phyloP scores from a whole-genome alignment of 2,888 invertebrate species.

The Leptinotarsa tumamoca region DNA sequence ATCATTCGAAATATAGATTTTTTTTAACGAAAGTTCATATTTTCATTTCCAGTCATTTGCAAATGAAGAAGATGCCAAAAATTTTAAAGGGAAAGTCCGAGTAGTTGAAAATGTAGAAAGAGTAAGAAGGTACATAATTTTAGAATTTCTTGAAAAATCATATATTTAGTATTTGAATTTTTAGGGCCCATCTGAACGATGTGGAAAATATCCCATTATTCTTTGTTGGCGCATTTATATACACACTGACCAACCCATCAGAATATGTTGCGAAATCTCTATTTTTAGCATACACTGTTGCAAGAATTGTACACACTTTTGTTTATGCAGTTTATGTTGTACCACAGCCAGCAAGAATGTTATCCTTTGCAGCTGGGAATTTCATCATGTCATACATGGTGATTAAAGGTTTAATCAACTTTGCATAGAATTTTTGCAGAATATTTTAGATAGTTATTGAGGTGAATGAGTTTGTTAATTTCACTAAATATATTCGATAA shows the following conservation, averaged over 20 bases:
- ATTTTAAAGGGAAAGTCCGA: slow-evolving; percentile 54
- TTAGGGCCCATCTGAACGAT: slow-evolving; percentile 75
- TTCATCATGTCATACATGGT: slow-evolving; percentile 55
- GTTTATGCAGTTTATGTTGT: slow-evolving; percentile 4
- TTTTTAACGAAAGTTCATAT: neutral
- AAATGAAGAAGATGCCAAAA: slow-evolving; percentile 67
- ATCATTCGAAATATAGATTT: no score
- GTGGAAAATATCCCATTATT: slow-evolving; percentile 77
- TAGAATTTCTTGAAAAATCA: slow-evolving; percentile 27
- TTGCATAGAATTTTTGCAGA: slow-evolving; percentile 24
- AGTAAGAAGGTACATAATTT: slow-evolving; percentile 61
- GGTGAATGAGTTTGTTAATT: neutral
- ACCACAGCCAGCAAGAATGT: neutral
- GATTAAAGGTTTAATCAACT: slow-evolving; percentile 45
- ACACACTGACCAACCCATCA: slow-evolving; percentile 71
- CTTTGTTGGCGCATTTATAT: slow-evolving; percentile 71
- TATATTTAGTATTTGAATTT: neutral
- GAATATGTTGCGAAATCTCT: slow-evolving; percentile 64
- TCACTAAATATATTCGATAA: neutral
- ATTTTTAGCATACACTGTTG: slow-evolving; percentile 47
- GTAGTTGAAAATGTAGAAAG: slow-evolving; percentile 67
- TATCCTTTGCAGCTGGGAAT: neutral
- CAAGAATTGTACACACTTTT: slow-evolving; percentile 21
- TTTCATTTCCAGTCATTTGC: slow-evolving; percentile 65
- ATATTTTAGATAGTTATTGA: neutral